Evolutionary conservation across 2,113 vertebrate genomes (phyloP).

Genomic region (Laticauda colubrina): DNA sequence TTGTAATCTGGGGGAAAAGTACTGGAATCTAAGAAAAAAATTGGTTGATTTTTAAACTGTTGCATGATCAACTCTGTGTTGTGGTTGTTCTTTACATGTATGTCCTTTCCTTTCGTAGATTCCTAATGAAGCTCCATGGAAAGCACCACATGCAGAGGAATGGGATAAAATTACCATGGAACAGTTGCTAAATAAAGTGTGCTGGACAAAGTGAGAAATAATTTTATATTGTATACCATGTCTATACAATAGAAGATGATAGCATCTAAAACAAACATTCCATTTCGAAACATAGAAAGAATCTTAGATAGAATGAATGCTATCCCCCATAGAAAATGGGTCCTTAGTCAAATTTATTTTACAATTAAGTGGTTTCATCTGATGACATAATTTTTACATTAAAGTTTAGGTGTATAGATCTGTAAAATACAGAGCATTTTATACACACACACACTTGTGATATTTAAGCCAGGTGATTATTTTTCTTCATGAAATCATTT

Average conservation of each 20-base stretch:
- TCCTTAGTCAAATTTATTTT: not conserved
- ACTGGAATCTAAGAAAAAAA: not conserved
- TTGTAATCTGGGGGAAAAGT: not conserved
- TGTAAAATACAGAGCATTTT: not conserved
- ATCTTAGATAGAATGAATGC: not conserved
- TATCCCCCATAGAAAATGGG: not conserved
- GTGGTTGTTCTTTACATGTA: not conserved
- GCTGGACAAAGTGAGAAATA: slow-evolving; percentile 88
- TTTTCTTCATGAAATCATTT: not conserved
- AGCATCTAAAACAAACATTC: not conserved
- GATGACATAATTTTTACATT: not conserved
- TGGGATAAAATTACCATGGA: slow-evolving; percentile 97
- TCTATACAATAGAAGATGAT: not conserved
- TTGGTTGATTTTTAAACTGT: not conserved
- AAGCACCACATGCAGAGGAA: slow-evolving; percentile 87
- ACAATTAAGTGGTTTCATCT: not conserved
- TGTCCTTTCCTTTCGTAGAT: slow-evolving; percentile 73
- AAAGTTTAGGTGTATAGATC: not conserved
- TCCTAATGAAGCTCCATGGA: slow-evolving; percentile 92
- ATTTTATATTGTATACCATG: not conserved
- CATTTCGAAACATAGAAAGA: not conserved
- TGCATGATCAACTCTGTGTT: not conserved
- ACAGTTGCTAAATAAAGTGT: slow-evolving; percentile 84
- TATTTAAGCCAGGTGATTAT: not conserved
- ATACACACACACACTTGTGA: not conserved